Conservation (phyloP, 2,113 vertebrate genomes). For the Merops nubicus region DNA sequence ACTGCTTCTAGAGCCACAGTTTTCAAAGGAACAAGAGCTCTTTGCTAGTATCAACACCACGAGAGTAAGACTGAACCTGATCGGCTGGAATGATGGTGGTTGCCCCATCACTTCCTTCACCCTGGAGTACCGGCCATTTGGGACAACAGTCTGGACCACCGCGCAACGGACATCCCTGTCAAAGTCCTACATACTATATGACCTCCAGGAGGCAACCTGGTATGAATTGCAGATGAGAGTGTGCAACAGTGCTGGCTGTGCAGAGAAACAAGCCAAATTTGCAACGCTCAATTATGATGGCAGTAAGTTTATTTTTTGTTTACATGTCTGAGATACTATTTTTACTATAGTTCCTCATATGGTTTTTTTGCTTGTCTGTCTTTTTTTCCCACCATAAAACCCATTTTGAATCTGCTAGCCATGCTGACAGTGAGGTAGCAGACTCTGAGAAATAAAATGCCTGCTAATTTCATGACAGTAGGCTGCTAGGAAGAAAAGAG, state of each 20-base stretch:
- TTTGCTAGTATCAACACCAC: conserved; percentile 96
- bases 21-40: conserved; percentile 97
- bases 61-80: conserved; percentile 89
- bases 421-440: not conserved
- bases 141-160: conserved; percentile 90
- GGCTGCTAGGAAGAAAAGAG: not conserved
- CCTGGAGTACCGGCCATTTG: conserved; percentile 92
- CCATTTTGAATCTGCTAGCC: not conserved
- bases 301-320: conserved; percentile 84
- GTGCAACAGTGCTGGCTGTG: conserved; percentile 95
- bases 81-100: conserved; percentile 97
- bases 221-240: conserved; percentile 97
- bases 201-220: conserved; percentile 95
- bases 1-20: conserved; percentile 88
- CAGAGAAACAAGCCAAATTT: conserved; percentile 93
- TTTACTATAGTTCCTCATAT: not conserved
- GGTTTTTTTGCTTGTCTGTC: not conserved
- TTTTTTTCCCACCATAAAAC: not conserved
- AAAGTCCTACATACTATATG: conserved; percentile 93
- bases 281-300: conserved; percentile 93
- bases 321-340: fast-evolving
- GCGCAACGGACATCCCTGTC: conserved; percentile 93
- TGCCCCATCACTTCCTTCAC: conserved; percentile 97
- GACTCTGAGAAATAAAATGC: not conserved
- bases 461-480: not conserved